Percentiles rank a stretch among this genome's conserved stretches.
phyloP scores from a whole-genome alignment of 2,113 vertebrate species.

The Hepsetus odoe region DNA sequence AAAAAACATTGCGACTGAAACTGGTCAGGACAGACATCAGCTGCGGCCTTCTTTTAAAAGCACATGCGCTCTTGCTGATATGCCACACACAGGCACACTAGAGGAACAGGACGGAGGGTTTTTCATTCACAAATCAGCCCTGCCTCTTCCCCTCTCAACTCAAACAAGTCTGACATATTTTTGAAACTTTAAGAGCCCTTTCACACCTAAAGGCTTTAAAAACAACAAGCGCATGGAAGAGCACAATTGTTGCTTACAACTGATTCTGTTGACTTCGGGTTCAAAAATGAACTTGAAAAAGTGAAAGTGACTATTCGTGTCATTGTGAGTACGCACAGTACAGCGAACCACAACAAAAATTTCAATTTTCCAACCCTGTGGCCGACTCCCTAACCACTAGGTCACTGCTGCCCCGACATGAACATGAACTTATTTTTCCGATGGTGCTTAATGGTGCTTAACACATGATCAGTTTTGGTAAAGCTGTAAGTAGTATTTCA shows the following conservation, averaged over 20 bases:
- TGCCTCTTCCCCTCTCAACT: background rate
- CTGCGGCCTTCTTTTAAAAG: slow-evolving; percentile 17
- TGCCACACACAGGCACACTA: background rate
- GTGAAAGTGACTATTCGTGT: too few species aligned
- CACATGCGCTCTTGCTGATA: background rate
- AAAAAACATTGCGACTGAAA: slow-evolving; percentile 35
- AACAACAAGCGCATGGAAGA: background rate
- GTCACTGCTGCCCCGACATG: too few species aligned
- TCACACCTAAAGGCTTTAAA: background rate
- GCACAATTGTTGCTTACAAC: background rate
- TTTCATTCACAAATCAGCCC: slow-evolving; percentile 7
- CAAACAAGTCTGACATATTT: background rate
- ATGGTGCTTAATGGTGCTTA: too few species aligned
- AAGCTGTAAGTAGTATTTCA: too few species aligned
- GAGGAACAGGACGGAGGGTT: background rate
- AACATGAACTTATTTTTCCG: too few species aligned
- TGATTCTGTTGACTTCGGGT: too few species aligned
- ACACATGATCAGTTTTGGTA: too few species aligned
- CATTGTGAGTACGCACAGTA: too few species aligned
- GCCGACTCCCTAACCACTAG: too few species aligned
- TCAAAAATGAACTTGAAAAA: too few species aligned
- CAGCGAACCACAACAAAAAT: too few species aligned
- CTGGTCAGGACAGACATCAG: slow-evolving; percentile 40
- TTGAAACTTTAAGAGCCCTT: background rate
- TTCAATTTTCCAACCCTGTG: too few species aligned